Conservation (phyloP, 2,888 invertebrate genomes). For the Amphimallon solstitiale region DNA sequence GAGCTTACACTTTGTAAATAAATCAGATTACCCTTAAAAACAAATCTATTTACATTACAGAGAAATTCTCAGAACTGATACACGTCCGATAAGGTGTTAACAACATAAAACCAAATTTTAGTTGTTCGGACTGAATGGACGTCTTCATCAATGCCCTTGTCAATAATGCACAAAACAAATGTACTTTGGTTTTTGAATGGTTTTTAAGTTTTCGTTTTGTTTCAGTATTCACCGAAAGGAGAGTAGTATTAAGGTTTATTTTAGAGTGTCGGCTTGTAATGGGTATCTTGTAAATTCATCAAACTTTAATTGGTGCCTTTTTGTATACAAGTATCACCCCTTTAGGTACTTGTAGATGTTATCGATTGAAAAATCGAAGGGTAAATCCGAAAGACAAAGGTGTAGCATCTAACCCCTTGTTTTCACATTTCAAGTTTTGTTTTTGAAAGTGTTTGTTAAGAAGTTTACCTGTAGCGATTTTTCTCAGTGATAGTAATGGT, state of each 20-base stretch:
- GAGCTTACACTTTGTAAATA: constrained; percentile 8
- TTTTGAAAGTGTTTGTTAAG: background rate
- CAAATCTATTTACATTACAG: constrained; percentile 32
- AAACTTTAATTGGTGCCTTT: constrained; percentile 44
- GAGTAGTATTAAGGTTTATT: background rate
- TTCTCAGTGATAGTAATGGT: background rate
- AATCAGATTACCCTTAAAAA: constrained; percentile 32
- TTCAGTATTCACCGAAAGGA: background rate
- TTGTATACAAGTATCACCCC: constrained; percentile 40
- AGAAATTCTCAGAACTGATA: constrained; percentile 28
- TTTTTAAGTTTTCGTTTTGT: background rate
- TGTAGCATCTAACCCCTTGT: constrained; percentile 4
- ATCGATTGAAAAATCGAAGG: constrained; percentile 41
- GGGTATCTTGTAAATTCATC: constrained; percentile 31
- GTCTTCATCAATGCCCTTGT: constrained; percentile 42
- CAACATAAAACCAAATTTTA: constrained; percentile 30
- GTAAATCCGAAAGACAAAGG: constrained; percentile 22
- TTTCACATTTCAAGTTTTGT: constrained; percentile 4
- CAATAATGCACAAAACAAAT: constrained; percentile 37
- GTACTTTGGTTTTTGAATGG: constrained; percentile 15
- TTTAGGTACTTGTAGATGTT: constrained; percentile 42
- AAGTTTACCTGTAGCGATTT: background rate
- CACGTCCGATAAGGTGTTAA: constrained; percentile 29
- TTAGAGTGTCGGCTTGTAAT: background rate
- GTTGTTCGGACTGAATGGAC: constrained; percentile 29